phyloP scores from a whole-genome alignment of 2,888 invertebrate genomes.

The Acleris sparsana region DNA sequence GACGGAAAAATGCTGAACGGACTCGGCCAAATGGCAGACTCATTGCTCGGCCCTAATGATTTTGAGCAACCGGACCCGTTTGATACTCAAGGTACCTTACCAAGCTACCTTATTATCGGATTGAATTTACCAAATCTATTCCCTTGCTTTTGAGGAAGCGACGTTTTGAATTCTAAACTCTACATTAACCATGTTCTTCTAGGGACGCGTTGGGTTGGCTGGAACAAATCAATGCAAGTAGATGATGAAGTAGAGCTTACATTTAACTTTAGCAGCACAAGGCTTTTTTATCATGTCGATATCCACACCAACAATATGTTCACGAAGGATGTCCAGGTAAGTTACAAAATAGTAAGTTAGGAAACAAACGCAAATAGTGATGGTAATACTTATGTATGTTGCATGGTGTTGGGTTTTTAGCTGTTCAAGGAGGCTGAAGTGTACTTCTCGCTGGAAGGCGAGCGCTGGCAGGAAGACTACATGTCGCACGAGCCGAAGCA shows the following conservation, averaged over 20 bases:
- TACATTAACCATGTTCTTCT: slow-evolving; percentile 35
- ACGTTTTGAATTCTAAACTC: too few species aligned
- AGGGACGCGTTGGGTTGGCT: slow-evolving; percentile 93
- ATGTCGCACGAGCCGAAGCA: slow-evolving; percentile 85
- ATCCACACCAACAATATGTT: slow-evolving; percentile 92
- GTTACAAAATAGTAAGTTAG: slow-evolving; percentile 31
- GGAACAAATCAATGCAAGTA: slow-evolving; percentile 87
- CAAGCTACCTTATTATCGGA: background rate
- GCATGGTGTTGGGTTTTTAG: slow-evolving; percentile 64
- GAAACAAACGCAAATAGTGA: background rate
- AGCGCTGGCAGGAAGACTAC: slow-evolving; percentile 87
- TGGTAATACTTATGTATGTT: too few species aligned
- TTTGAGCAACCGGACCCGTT: slow-evolving; percentile 84
- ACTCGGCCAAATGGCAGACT: slow-evolving; percentile 92
- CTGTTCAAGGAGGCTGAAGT: slow-evolving; percentile 89
- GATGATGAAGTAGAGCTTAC: slow-evolving; percentile 87
- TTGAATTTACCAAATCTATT: background rate
- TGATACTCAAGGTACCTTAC: slow-evolving; percentile 85
- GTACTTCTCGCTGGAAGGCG: slow-evolving; percentile 92
- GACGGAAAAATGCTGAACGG: slow-evolving; percentile 85
- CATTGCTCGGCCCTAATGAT: slow-evolving; percentile 86
- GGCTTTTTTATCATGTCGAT: slow-evolving; percentile 88
- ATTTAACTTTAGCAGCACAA: slow-evolving; percentile 91
- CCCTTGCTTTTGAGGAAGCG: too few species aligned
- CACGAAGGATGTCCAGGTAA: slow-evolving; percentile 90